phyloP scores from a whole-genome alignment of 2,888 invertebrate species.

The Ophonus ardosiacus region DNA sequence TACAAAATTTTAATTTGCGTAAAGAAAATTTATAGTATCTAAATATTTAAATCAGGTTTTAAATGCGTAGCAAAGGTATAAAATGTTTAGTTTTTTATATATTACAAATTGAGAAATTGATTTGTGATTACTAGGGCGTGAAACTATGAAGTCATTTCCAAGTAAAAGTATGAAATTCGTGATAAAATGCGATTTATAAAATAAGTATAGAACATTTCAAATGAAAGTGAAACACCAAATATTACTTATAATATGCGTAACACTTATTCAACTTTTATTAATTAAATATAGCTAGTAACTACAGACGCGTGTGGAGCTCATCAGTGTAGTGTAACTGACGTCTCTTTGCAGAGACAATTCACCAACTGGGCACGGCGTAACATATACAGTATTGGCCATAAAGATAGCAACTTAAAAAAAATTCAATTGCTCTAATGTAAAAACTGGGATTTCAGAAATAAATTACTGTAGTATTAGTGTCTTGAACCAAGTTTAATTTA shows the following conservation, averaged over 20 bases:
- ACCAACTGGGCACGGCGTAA: too few relatives aligned
- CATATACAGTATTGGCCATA: too few relatives aligned
- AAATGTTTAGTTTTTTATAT: conserved; percentile 11
- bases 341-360: too few relatives aligned
- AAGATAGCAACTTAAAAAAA: too few relatives aligned
- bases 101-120: conserved; percentile 27
- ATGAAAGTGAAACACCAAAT: conserved; percentile 18
- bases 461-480: too few relatives aligned
- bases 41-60: conserved; percentile 30
- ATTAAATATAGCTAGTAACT: too few relatives aligned
- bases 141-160: conserved; percentile 3
- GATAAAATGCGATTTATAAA: background rate
- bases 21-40: conserved; percentile 34
- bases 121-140: conserved; percentile 34
- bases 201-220: background rate
- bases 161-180: conserved; percentile 18
- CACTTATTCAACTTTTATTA: background rate
- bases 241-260: conserved; percentile 4
- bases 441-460: too few relatives aligned
- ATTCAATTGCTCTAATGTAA: too few relatives aligned
- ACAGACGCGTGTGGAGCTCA: too few relatives aligned
- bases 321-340: too few relatives aligned
- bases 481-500: too few relatives aligned
- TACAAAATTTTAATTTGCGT: conserved; percentile 40
- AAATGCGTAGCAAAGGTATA: background rate